These are phyloP conservation scores for Hirtodrosophila duncani DNA, from an alignment of 2,888 invertebrate species.

Conservation along the genomic window DNA sequence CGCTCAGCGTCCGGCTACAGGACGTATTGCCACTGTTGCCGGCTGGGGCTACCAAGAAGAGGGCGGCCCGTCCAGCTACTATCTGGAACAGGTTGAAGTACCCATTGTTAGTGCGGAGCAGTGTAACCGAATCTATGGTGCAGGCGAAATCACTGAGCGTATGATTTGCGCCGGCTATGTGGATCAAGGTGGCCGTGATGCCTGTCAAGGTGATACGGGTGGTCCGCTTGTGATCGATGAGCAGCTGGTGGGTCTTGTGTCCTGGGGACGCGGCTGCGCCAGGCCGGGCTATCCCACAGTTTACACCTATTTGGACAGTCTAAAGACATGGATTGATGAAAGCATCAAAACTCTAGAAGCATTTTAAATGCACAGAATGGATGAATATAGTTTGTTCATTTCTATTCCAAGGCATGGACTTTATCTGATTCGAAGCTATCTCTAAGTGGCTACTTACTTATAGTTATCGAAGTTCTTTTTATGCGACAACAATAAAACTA, in stretches of 20 bases:
- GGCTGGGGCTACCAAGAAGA: constrained; percentile 76
- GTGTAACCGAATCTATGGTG: constrained; percentile 79
- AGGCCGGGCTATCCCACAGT: constrained; percentile 78
- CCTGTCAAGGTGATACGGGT: constrained; percentile 78
- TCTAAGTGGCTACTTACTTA: constrained; percentile 9
- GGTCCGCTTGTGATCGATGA: constrained; percentile 72
- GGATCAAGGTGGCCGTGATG: constrained; percentile 75
- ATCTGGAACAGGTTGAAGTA: constrained; percentile 79
- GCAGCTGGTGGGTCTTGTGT: constrained; percentile 77
- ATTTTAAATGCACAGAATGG: constrained; percentile 35
- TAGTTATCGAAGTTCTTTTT: too few relatives aligned
- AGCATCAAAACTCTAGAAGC: constrained; percentile 38
- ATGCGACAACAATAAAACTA: constrained; percentile 13
- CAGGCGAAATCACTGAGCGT: constrained; percentile 75
- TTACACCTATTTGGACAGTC: constrained; percentile 76
- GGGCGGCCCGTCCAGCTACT: constrained; percentile 52
- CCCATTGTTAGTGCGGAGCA: constrained; percentile 78
- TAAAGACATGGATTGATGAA: constrained; percentile 69
- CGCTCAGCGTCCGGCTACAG: constrained; percentile 51
- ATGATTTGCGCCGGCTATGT: constrained; percentile 79
- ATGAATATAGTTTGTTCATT: too few relatives aligned
- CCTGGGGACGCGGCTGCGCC: constrained; percentile 79
- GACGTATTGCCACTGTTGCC: constrained; percentile 51
- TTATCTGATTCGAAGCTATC: constrained; percentile 34
- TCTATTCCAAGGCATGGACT: not conserved